A percentile compares a stretch with the other conserved stretches of the same genome.
Conservation (phyloP, 2,797 vertebrate species). For the Peromyscus attwateri region DNA sequence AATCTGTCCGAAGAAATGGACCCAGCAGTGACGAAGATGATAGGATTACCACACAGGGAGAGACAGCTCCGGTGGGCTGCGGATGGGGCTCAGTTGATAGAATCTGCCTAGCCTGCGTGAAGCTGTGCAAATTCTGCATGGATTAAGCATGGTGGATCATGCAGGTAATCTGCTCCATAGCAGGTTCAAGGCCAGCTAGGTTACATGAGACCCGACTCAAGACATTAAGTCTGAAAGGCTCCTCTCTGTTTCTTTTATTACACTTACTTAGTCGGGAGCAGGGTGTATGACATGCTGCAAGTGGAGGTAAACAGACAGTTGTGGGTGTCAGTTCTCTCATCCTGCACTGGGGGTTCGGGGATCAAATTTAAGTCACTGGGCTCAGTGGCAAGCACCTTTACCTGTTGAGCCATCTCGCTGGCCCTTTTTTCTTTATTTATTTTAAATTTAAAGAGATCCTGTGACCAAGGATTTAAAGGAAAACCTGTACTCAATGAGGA, state of each 20-base stretch:
- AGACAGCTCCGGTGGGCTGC: neutral
- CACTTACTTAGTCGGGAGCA: neutral
- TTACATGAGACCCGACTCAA: neutral
- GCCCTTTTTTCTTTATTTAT: too few relatives aligned
- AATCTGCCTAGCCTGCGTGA: neutral
- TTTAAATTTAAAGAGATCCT: constrained; percentile 33
- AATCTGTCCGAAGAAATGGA: constrained; percentile 22
- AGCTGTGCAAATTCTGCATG: neutral
- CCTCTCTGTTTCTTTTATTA: neutral
- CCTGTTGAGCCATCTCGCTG: neutral
- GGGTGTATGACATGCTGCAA: neutral
- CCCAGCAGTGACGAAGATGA: neutral
- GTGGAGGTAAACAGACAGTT: too few relatives aligned
- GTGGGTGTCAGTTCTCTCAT: neutral
- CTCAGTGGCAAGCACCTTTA: neutral
- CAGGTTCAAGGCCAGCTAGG: neutral
- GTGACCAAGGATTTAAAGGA: constrained; percentile 29
- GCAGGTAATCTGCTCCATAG: neutral
- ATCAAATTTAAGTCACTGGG: neutral
- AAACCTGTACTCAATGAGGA: constrained; percentile 41
- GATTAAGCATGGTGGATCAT: neutral
- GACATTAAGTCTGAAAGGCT: neutral
- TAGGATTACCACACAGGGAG: neutral
- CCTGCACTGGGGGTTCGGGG: neutral
- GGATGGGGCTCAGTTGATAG: too few relatives aligned